Percentiles rank a stretch among this genome's conserved stretches.
These are phyloP conservation scores for Ceratosolen solmsi DNA, from an alignment of 1,140 invertebrate genomes.

Conservation along the genomic window DNA sequence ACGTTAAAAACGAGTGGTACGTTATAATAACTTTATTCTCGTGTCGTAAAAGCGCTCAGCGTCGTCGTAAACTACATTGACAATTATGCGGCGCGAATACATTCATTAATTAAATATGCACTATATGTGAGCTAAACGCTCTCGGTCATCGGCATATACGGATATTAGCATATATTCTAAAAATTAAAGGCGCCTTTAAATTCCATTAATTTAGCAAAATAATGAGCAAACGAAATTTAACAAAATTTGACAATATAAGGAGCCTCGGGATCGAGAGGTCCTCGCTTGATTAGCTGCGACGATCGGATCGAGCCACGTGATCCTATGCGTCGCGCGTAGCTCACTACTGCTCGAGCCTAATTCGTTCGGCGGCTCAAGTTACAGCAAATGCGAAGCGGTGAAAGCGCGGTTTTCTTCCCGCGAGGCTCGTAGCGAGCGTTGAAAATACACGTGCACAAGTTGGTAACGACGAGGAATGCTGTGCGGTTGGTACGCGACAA, in stretches of 20 bases:
- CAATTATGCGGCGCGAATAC: background rate
- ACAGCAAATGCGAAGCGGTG: background rate
- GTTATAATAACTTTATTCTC: background rate
- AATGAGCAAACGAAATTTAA: too few relatives aligned
- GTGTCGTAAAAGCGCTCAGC: background rate
- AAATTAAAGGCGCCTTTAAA: background rate
- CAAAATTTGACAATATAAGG: too few relatives aligned
- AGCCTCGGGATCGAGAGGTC: too few relatives aligned
- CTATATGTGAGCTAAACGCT: background rate
- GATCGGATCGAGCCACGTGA: too few relatives aligned
- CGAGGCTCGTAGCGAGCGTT: background rate
- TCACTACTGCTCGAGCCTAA: too few relatives aligned
- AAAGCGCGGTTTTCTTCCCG: background rate
- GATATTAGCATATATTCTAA: background rate
- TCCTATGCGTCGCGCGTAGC: too few relatives aligned
- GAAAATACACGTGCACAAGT: background rate
- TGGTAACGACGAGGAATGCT: slow-evolving; percentile 9
- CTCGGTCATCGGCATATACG: background rate
- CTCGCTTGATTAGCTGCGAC: too few relatives aligned
- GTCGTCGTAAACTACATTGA: background rate
- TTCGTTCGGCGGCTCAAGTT: too few relatives aligned
- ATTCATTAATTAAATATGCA: background rate
- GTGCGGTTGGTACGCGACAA: background rate
- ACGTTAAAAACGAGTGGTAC: too few relatives aligned
- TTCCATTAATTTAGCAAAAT: too few relatives aligned